Evolutionary conservation across 2,113 vertebrate species (phyloP).

Genomic region (Perccottus glenii): DNA sequence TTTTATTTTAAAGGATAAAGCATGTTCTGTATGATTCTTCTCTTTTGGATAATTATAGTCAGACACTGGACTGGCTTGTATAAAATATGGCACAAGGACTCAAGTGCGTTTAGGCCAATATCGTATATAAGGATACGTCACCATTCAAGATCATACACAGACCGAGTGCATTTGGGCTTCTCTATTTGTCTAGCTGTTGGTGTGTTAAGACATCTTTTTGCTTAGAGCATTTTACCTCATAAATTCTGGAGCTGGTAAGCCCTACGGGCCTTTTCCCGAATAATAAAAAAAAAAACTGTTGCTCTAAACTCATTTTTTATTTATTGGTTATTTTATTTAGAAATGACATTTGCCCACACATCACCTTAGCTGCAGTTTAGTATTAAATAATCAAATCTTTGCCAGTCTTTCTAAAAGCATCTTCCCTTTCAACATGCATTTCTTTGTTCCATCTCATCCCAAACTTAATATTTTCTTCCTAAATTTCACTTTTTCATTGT

Average conservation of each 20-base stretch:
- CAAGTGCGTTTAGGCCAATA: too few relatives aligned
- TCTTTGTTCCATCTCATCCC: background rate
- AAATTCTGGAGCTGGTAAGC: conserved; percentile 67
- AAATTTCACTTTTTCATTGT: conserved; percentile 24
- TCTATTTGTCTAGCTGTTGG: conserved; percentile 31
- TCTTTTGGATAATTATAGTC: too few relatives aligned
- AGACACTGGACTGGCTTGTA: too few relatives aligned
- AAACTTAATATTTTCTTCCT: conserved; percentile 12
- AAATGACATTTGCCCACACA: background rate
- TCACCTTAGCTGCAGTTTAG: background rate
- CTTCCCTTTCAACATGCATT: background rate
- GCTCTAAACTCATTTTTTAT: conserved; percentile 12
- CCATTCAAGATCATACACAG: conserved; percentile 9
- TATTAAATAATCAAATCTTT: background rate
- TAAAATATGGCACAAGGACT: too few relatives aligned
- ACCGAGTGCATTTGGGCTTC: conserved; percentile 26
- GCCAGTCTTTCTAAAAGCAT: background rate
- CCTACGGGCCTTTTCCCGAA: conserved; percentile 60
- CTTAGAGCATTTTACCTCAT: conserved; percentile 67
- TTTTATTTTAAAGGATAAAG: too few relatives aligned
- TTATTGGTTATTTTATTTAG: conserved; percentile 24
- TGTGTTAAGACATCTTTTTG: conserved; percentile 60
- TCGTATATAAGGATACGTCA: background rate
- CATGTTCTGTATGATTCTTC: too few relatives aligned
- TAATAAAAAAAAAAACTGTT: conserved; percentile 23